A percentile compares a stretch with the other conserved stretches of the same genome.
Conservation (phyloP, 2,113 vertebrate species). For the Shinisaurus crocodilurus region DNA sequence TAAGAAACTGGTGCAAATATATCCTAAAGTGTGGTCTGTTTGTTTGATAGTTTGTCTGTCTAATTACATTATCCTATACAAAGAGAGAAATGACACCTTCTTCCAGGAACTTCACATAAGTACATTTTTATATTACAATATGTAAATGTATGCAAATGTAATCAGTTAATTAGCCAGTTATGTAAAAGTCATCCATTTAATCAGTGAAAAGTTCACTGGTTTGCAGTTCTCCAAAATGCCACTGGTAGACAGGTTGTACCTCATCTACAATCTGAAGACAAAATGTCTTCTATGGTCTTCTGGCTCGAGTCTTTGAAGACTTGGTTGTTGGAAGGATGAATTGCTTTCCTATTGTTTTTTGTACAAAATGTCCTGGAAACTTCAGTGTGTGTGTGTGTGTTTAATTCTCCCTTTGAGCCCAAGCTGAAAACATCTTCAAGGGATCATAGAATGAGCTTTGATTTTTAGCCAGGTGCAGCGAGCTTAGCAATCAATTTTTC, state of each 20-base stretch:
- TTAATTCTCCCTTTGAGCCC: neutral
- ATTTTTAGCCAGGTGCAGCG: slow-evolving; percentile 72
- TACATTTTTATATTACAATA: neutral
- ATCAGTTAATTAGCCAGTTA: slow-evolving; percentile 12
- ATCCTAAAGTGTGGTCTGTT: neutral
- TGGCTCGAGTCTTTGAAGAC: slow-evolving; percentile 40
- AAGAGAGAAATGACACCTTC: neutral
- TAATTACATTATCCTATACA: neutral
- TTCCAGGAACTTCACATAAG: neutral
- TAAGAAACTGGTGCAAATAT: neutral
- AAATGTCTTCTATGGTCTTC: slow-evolving; percentile 30
- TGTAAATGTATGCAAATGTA: neutral
- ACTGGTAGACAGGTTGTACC: neutral
- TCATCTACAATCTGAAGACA: neutral
- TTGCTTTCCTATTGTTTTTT: neutral
- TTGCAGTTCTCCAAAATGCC: neutral
- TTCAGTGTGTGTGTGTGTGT: neutral
- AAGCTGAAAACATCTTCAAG: slow-evolving; percentile 58
- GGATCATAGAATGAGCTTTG: slow-evolving; percentile 69
- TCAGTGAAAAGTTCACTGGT: neutral
- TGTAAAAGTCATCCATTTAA: neutral
- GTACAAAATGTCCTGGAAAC: neutral
- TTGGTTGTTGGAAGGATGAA: slow-evolving; percentile 35
- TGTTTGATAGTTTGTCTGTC: neutral
- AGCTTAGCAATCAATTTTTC: slow-evolving; percentile 70